Evolutionary conservation across 1,140 invertebrate species (phyloP).

Genomic region (Caenorhabditis inopinata): DNA sequence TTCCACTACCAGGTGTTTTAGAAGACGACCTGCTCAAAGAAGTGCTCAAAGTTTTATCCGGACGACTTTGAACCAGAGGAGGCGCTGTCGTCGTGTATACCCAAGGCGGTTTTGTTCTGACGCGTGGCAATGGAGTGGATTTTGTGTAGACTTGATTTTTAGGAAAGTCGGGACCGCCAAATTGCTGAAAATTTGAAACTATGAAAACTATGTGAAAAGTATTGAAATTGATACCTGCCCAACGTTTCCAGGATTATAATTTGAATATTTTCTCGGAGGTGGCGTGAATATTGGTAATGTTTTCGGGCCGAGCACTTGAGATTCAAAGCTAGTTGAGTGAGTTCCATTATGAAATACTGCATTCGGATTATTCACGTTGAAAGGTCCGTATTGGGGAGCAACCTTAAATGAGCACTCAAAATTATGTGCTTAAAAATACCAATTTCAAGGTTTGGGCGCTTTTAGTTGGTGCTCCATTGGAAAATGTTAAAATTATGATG

Average conservation of each 20-base stretch:
- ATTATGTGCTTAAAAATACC: neutral
- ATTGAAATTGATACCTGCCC: neutral
- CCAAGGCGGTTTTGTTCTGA: constrained; percentile 32
- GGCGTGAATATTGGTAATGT: constrained; percentile 51
- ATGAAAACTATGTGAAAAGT: neutral
- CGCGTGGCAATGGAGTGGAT: constrained; percentile 52
- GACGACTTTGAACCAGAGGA: neutral
- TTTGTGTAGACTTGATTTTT: constrained; percentile 52
- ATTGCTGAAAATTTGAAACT: constrained; percentile 35
- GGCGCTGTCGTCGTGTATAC: constrained; percentile 40
- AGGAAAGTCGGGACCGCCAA: constrained; percentile 41
- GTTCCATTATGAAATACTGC: constrained; percentile 57
- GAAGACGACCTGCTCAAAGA: neutral
- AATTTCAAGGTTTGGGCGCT: too few relatives aligned
- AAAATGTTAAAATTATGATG: neutral
- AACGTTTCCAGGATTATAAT: constrained; percentile 1
- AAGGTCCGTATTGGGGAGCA: constrained; percentile 42
- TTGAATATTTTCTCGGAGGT: constrained; percentile 32
- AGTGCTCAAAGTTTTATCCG: constrained; percentile 46
- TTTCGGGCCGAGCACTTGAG: constrained; percentile 56
- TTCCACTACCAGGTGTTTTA: neutral
- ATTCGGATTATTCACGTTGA: constrained; percentile 64
- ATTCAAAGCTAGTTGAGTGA: constrained; percentile 49
- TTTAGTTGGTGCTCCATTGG: too few relatives aligned
- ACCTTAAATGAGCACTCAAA: neutral